A percentile compares a stretch with the other conserved stretches of the same genome.
Conservation (phyloP, 2,113 vertebrate genomes). For the Labeo catla region DNA sequence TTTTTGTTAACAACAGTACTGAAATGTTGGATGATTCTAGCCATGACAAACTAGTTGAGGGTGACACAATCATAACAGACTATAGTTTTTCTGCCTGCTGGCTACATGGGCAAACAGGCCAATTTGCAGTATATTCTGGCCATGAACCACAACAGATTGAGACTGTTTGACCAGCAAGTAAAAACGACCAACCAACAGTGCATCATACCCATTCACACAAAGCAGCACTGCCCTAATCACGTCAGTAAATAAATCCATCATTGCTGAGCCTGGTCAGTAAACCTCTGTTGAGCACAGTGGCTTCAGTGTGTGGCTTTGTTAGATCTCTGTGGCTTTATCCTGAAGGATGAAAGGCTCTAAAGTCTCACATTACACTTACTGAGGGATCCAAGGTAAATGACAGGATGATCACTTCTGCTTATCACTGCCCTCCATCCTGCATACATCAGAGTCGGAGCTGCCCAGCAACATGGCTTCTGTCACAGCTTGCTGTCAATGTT, state of each 20-base stretch:
- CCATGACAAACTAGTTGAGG: neutral
- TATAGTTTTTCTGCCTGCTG: neutral
- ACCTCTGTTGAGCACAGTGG: constrained; percentile 7
- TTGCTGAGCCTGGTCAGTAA: neutral
- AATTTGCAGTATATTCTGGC: neutral
- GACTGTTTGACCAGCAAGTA: constrained; percentile 1
- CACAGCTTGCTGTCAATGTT: neutral
- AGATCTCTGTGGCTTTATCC: constrained; percentile 20
- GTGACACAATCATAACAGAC: neutral
- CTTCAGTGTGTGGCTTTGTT: neutral
- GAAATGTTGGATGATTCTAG: neutral
- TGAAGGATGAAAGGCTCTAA: constrained; percentile 9
- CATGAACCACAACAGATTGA: no score
- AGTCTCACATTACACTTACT: neutral
- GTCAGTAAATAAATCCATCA: constrained; percentile 12
- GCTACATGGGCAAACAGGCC: neutral
- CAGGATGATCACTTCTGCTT: constrained; percentile 14
- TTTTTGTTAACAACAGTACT: neutral
- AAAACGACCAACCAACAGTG: neutral
- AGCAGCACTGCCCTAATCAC: neutral
- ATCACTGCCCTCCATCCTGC: neutral
- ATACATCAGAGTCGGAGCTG: neutral
- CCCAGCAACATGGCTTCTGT: neutral
- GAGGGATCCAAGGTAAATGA: constrained; percentile 5
- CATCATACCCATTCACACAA: neutral